Percentiles rank a stretch among this genome's conserved stretches.
phyloP scores from a whole-genome alignment of 1,140 invertebrate species.

The Rhizoglyphus robini region DNA sequence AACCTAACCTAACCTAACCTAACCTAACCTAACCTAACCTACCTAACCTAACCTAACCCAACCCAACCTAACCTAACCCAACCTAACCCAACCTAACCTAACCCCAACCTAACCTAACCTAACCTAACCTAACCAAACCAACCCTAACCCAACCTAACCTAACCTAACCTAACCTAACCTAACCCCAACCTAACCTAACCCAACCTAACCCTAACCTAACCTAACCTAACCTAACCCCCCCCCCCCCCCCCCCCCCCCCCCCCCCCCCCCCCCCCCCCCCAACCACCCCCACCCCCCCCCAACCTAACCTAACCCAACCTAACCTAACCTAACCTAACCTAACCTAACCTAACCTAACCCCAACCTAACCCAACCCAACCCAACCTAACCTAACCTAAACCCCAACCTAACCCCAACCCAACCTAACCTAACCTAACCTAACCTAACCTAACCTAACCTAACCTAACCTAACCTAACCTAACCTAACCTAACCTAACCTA shows the following conservation, averaged over 20 bases:
- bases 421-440: conserved; percentile 20
- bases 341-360: conserved; percentile 24
- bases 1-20: no score
- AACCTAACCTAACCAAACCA: no score
- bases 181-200: no score
- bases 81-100: conserved; percentile 32
- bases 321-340: conserved; percentile 26
- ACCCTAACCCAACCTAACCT: conserved; percentile 33
- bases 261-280: no score
- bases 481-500: conserved; percentile 29
- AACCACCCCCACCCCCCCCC: no score
- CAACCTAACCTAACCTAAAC: no score
- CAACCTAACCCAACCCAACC: no score
- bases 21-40: no score
- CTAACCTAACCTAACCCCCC: conserved; percentile 29
- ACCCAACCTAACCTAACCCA: conserved; percentile 29
- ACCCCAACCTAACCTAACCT: no score
- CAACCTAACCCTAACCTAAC: no score
- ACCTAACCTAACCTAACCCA: conserved; percentile 26
- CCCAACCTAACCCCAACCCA: no score
- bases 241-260: no score
- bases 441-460: conserved; percentile 26
- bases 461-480: conserved; percentile 28
- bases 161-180: conserved; percentile 33
- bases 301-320: conserved; percentile 26